phyloP scores from a whole-genome alignment of 1,140 invertebrate species.

The Lordiphosa mommai region DNA sequence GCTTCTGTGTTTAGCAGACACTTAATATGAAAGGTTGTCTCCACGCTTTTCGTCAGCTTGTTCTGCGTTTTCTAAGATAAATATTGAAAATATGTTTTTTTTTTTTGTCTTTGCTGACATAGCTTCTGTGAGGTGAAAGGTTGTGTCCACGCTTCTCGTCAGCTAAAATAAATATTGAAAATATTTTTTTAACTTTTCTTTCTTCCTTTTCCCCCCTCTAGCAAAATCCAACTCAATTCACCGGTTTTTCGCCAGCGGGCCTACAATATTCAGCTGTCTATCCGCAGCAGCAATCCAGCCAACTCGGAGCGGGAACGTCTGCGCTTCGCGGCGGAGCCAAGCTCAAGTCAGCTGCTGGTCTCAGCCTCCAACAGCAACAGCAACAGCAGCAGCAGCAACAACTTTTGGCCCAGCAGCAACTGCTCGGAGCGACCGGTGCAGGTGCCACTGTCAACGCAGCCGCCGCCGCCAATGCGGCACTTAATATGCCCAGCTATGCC shows the following conservation, averaged over 20 bases:
- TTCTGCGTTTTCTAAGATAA: no score
- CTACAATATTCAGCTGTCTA: constrained; percentile 26
- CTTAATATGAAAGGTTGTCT: no score
- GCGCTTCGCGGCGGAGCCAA: constrained; percentile 3
- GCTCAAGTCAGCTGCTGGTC: constrained; percentile 1
- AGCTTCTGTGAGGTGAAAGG: no score
- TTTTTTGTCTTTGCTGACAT: no score
- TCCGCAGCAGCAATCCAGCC: constrained; percentile 14
- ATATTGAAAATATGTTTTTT: no score
- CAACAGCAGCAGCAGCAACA: constrained; percentile 20
- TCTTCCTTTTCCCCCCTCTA: not conserved
- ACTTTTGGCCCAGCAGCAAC: constrained; percentile 1
- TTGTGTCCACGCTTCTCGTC: no score
- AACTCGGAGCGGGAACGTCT: not conserved
- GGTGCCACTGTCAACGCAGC: not conserved
- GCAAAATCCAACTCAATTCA: constrained; percentile 30
- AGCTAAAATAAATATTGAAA: no score
- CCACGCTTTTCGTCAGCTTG: no score
- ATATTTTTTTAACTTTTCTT: not conserved
- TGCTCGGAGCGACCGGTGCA: not conserved
- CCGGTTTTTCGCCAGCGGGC: constrained; percentile 12
- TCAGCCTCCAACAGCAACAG: constrained; percentile 14
- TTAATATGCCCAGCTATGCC: constrained; percentile 42
- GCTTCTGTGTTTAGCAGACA: no score
- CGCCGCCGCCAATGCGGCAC: not conserved